Evolutionary conservation across 2,797 vertebrate species (phyloP).

Genomic region (Leptodactylus fallax): DNA sequence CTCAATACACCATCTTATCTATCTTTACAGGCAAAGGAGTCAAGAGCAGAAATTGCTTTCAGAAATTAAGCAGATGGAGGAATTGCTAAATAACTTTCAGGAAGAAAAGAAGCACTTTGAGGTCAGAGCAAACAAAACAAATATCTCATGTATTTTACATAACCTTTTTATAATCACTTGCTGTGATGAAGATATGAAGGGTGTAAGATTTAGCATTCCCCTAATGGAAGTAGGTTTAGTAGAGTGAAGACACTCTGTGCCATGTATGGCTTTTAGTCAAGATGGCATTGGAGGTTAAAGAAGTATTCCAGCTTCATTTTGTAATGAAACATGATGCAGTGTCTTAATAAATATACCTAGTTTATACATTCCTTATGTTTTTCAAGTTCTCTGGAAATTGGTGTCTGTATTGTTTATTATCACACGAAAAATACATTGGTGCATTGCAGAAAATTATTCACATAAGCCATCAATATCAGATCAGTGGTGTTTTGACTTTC

Average conservation of each 20-base stretch:
- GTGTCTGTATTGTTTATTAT: neutral
- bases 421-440: neutral
- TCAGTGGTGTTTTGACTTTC: too few species aligned
- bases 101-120: neutral
- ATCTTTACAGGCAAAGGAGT: conserved; percentile 4
- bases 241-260: too few species aligned
- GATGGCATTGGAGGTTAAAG: too few species aligned
- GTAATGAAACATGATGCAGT: neutral
- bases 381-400: neutral
- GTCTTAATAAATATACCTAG: too few species aligned
- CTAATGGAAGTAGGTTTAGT: too few species aligned
- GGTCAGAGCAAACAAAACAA: neutral
- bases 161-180: neutral
- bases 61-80: conserved; percentile 9
- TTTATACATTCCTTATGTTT: neutral
- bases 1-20: neutral
- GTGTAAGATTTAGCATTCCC: too few species aligned
- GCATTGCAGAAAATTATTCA: neutral
- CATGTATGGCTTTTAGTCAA: neutral
- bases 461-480: too few species aligned
- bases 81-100: neutral
- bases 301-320: neutral
- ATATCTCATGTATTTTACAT: conserved; percentile 67
- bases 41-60: neutral
- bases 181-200: neutral